Evolutionary conservation across 1,140 invertebrate species (phyloP).

Genomic region (Temnothorax nylanderi): DNA sequence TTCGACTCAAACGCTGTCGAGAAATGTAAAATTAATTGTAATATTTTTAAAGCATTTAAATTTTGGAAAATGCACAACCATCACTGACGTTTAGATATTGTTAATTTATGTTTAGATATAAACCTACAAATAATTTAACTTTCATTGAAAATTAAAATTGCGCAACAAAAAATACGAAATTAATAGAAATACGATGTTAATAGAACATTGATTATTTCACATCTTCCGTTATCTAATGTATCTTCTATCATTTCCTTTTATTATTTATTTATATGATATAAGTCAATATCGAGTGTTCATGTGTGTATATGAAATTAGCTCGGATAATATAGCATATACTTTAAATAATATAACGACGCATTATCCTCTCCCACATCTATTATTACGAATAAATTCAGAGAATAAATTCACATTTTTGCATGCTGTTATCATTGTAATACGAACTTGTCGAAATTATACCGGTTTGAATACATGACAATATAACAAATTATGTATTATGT

Average conservation of each 20-base stretch:
- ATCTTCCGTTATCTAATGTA: neutral
- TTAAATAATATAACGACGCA: neutral
- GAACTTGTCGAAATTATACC: neutral
- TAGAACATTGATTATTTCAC: neutral
- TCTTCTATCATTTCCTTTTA: neutral
- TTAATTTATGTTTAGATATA: neutral
- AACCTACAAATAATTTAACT: neutral
- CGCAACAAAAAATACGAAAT: neutral
- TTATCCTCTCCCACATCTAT: neutral
- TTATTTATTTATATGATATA: neutral
- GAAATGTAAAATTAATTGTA: conserved; percentile 72
- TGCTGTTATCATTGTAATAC: neutral
- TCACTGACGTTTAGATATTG: neutral
- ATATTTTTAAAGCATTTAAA: conserved; percentile 69
- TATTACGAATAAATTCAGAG: neutral
- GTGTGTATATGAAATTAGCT: neutral
- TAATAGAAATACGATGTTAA: neutral
- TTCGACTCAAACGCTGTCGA: conserved; percentile 58
- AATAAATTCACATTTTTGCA: neutral
- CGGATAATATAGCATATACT: neutral
- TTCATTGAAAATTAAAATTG: neutral
- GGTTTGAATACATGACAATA: neutral
- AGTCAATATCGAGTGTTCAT: neutral
- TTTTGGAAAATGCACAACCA: conserved; percentile 30
- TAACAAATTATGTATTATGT: conserved; percentile 7